Evolutionary conservation across 2,888 invertebrate genomes (phyloP).

Genomic region (Xiphydria camelus): DNA sequence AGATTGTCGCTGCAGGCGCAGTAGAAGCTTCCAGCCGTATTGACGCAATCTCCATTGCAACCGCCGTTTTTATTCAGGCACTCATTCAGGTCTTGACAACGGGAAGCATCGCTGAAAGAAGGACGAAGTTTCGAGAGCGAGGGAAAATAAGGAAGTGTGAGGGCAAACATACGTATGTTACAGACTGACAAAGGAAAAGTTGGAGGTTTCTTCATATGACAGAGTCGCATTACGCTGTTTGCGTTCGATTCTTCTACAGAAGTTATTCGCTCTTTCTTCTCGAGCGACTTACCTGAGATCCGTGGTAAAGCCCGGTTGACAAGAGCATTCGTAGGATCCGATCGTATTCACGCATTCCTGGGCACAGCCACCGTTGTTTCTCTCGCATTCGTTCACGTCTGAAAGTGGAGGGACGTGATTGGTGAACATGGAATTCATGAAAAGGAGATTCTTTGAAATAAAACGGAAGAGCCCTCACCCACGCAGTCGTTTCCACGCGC

Average conservation of each 20-base stretch:
- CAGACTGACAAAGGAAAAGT: too few relatives aligned
- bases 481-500: slow-evolving; percentile 36
- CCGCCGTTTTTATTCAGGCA: slow-evolving; percentile 52
- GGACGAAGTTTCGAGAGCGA: too few relatives aligned
- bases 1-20: slow-evolving; percentile 50
- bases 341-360: slow-evolving; percentile 53
- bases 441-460: neutral
- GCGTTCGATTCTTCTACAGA: too few relatives aligned
- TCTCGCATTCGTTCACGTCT: slow-evolving; percentile 55
- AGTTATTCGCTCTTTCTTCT: too few relatives aligned
- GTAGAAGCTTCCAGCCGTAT: slow-evolving; percentile 53
- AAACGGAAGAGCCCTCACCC: too few relatives aligned
- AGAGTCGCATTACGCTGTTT: too few relatives aligned
- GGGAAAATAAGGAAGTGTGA: too few relatives aligned
- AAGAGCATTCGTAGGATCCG: slow-evolving; percentile 51
- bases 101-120: slow-evolving; percentile 44
- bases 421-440: neutral
- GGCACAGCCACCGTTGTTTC: slow-evolving; percentile 50
- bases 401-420: slow-evolving; percentile 1
- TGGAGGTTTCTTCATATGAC: too few relatives aligned
- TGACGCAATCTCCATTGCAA: slow-evolving; percentile 55
- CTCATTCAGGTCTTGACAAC: slow-evolving; percentile 54
- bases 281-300: slow-evolving; percentile 53
- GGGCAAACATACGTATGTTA: too few relatives aligned
- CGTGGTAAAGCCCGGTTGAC: slow-evolving; percentile 42